Base-by-base conservation (phyloP, 2,888 invertebrate genomes). In the Copidosoma aretas region DNA sequence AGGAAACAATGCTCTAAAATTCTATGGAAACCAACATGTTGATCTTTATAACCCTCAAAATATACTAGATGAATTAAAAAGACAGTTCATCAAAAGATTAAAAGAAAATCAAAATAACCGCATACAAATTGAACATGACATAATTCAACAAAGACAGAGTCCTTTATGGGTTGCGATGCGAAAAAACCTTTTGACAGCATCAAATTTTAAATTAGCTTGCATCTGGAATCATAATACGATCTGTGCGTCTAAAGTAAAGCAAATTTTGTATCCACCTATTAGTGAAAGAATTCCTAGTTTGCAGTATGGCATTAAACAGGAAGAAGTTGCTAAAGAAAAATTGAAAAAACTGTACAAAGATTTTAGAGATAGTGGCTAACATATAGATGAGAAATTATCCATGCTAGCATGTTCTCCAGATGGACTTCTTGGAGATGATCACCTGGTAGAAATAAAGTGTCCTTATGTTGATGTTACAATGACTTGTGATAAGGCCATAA, bases 371-470 rank as follows among this genome's bases (percentile, higher is more conserved):
- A 63, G 67, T 52, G 74, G 73, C 25, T 57, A 74, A 12, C 70
- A 72, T n/a, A 71, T 73, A 2, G 74, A 74, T 60, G 52, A 43
- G 10, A 60, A 60, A 14, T 14, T 60, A 49, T 53, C 61, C 8
- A 71, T 49, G 51, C 61, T 75, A 1, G 74, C 66, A 21, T 67
- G 71, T 24, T 62, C 71, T 10, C 71, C 74, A 8, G 75, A 75
- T 65, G 74, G 73, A 15, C 15, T 73, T 0, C 71, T 74, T 24
- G 73, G 53, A 15, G 60, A 67, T 10, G 67, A 75, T 56, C 73
- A 69, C 12, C 49, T 74, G 10, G 67, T 74, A 12, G 73, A 75
- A 65, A 69, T 74, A 10, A 73, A 76, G 69, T 68, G 67, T 71
- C 2, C 22, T 51, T 46, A 41, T 43, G 54, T 52, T 58, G 10